Evolutionary conservation across 2,797 vertebrate genomes (phyloP).

Genomic region (Fistularia tabacaria): DNA sequence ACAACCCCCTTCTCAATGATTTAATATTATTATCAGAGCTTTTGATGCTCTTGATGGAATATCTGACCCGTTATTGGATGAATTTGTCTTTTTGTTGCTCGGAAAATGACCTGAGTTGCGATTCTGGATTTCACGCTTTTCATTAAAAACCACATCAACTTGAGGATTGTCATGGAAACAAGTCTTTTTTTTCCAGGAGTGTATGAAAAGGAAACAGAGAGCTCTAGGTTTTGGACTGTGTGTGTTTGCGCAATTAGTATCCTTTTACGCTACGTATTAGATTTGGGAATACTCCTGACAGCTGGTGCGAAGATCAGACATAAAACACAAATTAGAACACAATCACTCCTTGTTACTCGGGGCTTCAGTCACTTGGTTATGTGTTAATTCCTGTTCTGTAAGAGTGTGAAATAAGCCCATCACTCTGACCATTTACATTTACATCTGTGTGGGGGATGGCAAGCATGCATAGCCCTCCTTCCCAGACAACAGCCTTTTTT

Average conservation of each 20-base stretch:
- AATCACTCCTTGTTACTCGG: too few relatives aligned
- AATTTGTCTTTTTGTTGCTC: too few relatives aligned
- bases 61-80: too few relatives aligned
- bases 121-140: slow-evolving; percentile 11
- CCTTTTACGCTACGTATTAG: too few relatives aligned
- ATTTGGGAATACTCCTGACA: too few relatives aligned
- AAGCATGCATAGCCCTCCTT: slow-evolving; percentile 13
- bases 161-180: slow-evolving; percentile 51
- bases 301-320: too few relatives aligned
- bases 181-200: slow-evolving; percentile 3
- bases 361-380: too few relatives aligned
- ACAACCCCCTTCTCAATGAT: too few relatives aligned
- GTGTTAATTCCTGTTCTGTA: not conserved
- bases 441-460: slow-evolving; percentile 8
- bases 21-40: too few relatives aligned
- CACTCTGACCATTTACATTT: slow-evolving; percentile 12
- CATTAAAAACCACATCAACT: slow-evolving; percentile 28
- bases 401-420: slow-evolving; percentile 26
- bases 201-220: slow-evolving; percentile 23
- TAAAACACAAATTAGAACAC: too few relatives aligned
- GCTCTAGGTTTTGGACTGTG: slow-evolving; percentile 14
- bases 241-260: not conserved
- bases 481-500: slow-evolving; percentile 20
- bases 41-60: too few relatives aligned
- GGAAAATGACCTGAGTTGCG: slow-evolving; percentile 1